Conservation (phyloP, 1,140 invertebrate genomes). For the Drosophila watanabei region DNA sequence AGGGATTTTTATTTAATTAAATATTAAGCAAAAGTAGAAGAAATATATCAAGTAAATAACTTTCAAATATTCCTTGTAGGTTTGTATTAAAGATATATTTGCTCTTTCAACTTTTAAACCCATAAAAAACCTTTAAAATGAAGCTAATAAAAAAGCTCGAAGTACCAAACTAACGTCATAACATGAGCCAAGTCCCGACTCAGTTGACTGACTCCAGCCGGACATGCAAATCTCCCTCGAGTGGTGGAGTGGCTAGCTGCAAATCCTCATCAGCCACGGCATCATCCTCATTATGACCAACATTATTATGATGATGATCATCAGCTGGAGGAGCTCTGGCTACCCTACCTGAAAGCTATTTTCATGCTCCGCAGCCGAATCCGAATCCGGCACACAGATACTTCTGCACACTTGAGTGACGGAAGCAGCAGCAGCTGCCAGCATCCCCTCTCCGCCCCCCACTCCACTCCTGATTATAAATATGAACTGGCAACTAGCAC, state of each 20-base stretch:
- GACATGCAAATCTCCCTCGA: conserved; percentile 30
- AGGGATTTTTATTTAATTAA: neutral
- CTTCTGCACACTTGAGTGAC: conserved; percentile 46
- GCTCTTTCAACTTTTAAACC: neutral
- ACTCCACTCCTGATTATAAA: conserved; percentile 33
- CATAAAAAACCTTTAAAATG: neutral
- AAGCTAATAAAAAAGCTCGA: neutral
- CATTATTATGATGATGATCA: conserved; percentile 29
- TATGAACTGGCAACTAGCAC: conserved; percentile 4
- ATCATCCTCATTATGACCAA: conserved; percentile 18
- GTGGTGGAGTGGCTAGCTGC: conserved; percentile 10
- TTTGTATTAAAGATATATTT: no score
- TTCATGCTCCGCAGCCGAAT: conserved; percentile 34
- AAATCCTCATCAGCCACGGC: conserved; percentile 36
- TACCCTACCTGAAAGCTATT: conserved; percentile 38
- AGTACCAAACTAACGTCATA: neutral
- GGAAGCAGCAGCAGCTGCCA: conserved; percentile 54
- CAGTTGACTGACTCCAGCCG: conserved; percentile 29
- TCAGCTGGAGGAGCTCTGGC: conserved; percentile 21
- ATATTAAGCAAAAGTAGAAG: neutral
- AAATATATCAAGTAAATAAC: neutral
- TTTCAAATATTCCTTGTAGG: no score
- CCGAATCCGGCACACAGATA: conserved; percentile 27
- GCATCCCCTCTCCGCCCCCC: neutral
- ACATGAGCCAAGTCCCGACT: conserved; percentile 1